A percentile compares a stretch with the other conserved stretches of the same genome.
Conservation (phyloP, 2,797 vertebrate species). For the Siniperca obscura region DNA sequence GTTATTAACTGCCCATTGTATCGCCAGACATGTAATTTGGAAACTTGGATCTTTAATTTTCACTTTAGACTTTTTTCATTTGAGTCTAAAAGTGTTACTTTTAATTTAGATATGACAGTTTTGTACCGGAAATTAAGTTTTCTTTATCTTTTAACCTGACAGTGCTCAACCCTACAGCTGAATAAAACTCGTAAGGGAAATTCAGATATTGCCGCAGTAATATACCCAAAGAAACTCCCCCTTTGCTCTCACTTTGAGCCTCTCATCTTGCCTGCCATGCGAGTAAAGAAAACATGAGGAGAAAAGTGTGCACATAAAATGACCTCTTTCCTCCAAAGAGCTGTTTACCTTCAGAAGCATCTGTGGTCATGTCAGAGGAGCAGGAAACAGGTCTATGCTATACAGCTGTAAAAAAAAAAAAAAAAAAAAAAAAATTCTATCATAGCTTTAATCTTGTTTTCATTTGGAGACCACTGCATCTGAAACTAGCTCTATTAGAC, state of each 20-base stretch:
- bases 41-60: constrained; percentile 63
- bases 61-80: constrained; percentile 54
- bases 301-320: constrained; percentile 29
- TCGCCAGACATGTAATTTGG: constrained; percentile 59
- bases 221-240: constrained; percentile 23
- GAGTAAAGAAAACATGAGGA: constrained; percentile 39
- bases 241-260: constrained; percentile 27
- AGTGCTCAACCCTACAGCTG: constrained; percentile 18
- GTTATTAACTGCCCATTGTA: constrained; percentile 72
- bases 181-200: constrained; percentile 27
- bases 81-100: constrained; percentile 52
- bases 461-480: constrained; percentile 46
- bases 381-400: constrained; percentile 16
- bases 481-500: constrained; percentile 54
- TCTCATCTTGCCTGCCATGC: constrained; percentile 23
- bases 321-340: constrained; percentile 31
- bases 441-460: constrained; percentile 56
- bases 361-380: constrained; percentile 31
- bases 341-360: constrained; percentile 35
- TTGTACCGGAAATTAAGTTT: constrained; percentile 65
- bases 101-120: constrained; percentile 66
- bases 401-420: constrained; percentile 7
- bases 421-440: constrained; percentile 24
- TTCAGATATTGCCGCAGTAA: constrained; percentile 29
- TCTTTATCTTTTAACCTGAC: constrained; percentile 66